Base-by-base conservation (phyloP, 2,113 vertebrate genomes). In the Sardina pilchardus region DNA sequence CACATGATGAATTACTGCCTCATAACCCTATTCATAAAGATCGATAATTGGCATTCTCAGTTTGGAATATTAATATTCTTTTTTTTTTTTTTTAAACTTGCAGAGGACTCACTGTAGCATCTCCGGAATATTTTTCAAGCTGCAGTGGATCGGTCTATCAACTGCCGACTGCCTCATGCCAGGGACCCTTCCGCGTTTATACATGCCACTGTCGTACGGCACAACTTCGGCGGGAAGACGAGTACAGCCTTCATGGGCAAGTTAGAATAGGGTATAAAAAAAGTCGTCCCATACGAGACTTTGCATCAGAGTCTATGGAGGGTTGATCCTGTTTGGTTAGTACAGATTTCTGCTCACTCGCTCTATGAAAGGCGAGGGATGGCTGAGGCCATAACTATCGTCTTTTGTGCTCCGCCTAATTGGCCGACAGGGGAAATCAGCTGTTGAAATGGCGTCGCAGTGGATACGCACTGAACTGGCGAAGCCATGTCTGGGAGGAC, bases 401-500 rank as follows among this genome's bases (percentile, higher is more conserved):
- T 93, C 90, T 88, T 91, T 93, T 92, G 89, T 91, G 89, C 90
- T 88, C 84, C 88, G 94, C 95, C 96, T 99, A 98, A 98, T 98
- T 99, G 95, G 96, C 91, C 95, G 94, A 89, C 96, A 85, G 96
- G 96, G 96, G 97, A 98, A 97, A 97, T 96, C 94, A 96, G 90
- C 90, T 89, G 91, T 90, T 94, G 93, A 93, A 96, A 95, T 94
- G 93, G 95, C 95, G 93, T 94, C 92, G 94, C 94, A 92, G 92
- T 93, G 94, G 95, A 93, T 91, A 88, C 92, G 91, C 94, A 95
- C 92, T 89, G 91, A 90, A 90, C 90, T 93, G 93, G 89, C 88
- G 92, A 93, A 91, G 75, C 93, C 87, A 89, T 92, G 95, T 96
- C 95, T 92, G 92, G 92, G 89, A 92, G 86, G 95, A 95, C 89